phyloP scores from a whole-genome alignment of 2,888 invertebrate genomes.

The Caenorhabditis imperialis region DNA sequence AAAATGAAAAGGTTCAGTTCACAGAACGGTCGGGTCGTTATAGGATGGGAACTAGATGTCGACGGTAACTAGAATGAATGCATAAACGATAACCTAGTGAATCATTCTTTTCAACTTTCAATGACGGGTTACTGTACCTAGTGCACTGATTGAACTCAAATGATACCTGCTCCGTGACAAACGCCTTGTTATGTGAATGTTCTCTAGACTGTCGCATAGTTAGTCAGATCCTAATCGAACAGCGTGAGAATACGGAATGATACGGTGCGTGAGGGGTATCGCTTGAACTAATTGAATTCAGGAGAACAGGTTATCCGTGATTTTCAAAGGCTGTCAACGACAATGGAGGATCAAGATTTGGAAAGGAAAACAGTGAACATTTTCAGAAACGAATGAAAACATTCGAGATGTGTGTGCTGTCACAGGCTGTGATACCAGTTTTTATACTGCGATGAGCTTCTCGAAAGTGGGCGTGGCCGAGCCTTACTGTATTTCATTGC shows the following conservation, averaged over 20 bases:
- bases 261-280: background rate
- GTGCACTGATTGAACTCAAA: too few species aligned
- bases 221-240: background rate
- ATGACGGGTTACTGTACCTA: too few species aligned
- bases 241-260: slow-evolving; percentile 1
- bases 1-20: too few species aligned
- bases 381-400: too few species aligned
- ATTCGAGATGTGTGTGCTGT: slow-evolving; percentile 1
- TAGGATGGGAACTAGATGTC: too few species aligned
- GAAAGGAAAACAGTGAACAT: background rate
- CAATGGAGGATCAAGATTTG: background rate
- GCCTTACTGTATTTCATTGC: slow-evolving; percentile 3
- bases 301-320: slow-evolving; percentile 42
- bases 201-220: background rate
- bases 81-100: too few species aligned
- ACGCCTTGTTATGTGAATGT: background rate
- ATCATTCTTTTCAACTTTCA: too few species aligned
- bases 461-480: slow-evolving; percentile 13
- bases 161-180: background rate
- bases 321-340: slow-evolving; percentile 31
- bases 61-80: too few species aligned
- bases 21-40: too few species aligned
- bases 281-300: slow-evolving; percentile 25
- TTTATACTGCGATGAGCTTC: slow-evolving; percentile 29
- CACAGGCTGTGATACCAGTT: background rate